A percentile compares a stretch with the other conserved stretches of the same genome.
These are phyloP conservation scores for Anas georgica DNA, from an alignment of 2,797 vertebrate species.

Conservation along the genomic window DNA sequence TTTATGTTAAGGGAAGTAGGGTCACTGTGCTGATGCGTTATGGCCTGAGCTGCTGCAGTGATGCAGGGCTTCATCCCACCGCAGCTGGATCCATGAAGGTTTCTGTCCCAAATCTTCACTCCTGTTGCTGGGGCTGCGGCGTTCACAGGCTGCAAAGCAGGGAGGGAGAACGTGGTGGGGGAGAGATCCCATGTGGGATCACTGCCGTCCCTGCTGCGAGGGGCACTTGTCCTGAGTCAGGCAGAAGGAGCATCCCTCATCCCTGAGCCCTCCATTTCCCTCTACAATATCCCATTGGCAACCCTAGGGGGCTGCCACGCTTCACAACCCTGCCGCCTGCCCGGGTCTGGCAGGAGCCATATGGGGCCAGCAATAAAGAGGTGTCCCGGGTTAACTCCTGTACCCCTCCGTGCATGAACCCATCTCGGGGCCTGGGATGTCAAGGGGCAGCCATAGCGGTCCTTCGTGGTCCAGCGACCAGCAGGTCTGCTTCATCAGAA, in stretches of 20 bases:
- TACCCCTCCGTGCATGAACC: not conserved
- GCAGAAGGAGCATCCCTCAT: not conserved
- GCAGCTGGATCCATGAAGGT: not conserved
- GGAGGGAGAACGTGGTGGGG: not conserved
- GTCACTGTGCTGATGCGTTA: not conserved
- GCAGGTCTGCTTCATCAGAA: not conserved
- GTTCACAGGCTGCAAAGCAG: not conserved
- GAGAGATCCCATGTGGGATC: not conserved
- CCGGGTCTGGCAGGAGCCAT: not conserved
- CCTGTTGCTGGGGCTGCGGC: not conserved
- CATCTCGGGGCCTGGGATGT: not conserved
- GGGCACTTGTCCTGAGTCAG: not conserved
- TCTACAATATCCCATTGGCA: not conserved
- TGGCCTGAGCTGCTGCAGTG: not conserved
- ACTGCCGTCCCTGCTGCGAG: fast-evolving
- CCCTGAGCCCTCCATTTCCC: not conserved
- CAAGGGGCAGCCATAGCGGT: not conserved
- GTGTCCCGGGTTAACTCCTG: fast-evolving
- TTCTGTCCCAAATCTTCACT: not conserved
- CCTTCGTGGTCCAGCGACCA: not conserved
- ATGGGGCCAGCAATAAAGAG: not conserved
- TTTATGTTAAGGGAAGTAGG: not conserved
- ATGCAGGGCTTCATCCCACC: not conserved
- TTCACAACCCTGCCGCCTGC: not conserved
- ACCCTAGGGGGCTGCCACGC: not conserved